Base-by-base conservation (phyloP, 1,140 invertebrate species). In the Drosophila ficusphila region DNA sequence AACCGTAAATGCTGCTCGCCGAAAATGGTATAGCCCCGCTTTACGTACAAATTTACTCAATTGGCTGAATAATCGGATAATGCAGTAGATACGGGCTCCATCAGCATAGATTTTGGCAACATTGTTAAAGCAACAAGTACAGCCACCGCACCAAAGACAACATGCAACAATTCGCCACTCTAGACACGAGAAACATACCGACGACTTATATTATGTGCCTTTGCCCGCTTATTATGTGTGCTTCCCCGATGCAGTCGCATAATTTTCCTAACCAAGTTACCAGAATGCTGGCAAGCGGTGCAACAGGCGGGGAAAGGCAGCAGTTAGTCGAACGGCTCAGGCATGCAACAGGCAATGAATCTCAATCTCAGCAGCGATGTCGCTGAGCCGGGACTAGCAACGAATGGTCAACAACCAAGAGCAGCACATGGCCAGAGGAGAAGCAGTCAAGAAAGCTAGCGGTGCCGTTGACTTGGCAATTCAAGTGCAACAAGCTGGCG, bases 301-400 rank as follows among this genome's bases (percentile, higher is more conserved):
- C 11, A 27, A 21, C 8, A 16, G 11, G 18, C 36, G 71, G 16
- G 27, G 25, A 14, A 25, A 33, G 49, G 60, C 53, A 47, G 65
- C 76, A 81, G 79, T 64, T 74, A 86, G 79, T 76, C 78, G 76
- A 76, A 73, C 61, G 81, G 76, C 72, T 79, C 46, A 74, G 72
- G 76, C 81, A 86, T 86, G 82, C 82, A 86, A 86, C 81, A 88
- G 81, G 81, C 81, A 88, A 88, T 86, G 81, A 86, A 86, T 86
- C 82, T 86, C 81, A 81, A 86, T 86, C 81, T 88, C 54, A 51
- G 81, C 36, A 38, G 53, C 54, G 53, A 42, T 52, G 62, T 58
- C 56, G 56, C 64, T 49, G 34, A 41, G 53, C 41, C 64, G 27
- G 46, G 31, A 27, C 29, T 46, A 57, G 53, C 52, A 48, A 42